A percentile compares a stretch with the other conserved stretches of the same genome.
These are phyloP conservation scores for Drosophila sucinea DNA, from an alignment of 1,140 invertebrate species.

Conservation along the genomic window DNA sequence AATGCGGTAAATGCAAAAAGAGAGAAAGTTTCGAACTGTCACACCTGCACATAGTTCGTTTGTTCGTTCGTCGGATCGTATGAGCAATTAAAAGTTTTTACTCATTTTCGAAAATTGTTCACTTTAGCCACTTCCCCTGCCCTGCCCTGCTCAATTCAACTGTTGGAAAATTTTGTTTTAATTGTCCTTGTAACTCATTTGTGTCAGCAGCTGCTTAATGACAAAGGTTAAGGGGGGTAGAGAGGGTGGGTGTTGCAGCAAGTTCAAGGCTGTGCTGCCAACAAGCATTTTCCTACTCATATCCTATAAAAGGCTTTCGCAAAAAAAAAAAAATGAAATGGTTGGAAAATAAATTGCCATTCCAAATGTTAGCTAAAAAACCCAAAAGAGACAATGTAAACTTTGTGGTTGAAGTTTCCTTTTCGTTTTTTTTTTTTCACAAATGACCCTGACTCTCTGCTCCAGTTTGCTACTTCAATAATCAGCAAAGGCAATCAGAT, in stretches of 20 bases:
- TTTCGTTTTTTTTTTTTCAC: not conserved
- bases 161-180: slow-evolving; percentile 36
- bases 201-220: slow-evolving; percentile 40
- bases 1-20: slow-evolving; percentile 14
- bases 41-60: slow-evolving; percentile 47
- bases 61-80: slow-evolving; percentile 33
- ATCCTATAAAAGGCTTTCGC: slow-evolving; percentile 36
- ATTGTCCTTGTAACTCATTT: slow-evolving; percentile 61
- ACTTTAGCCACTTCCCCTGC: not conserved
- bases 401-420: not conserved
- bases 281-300: slow-evolving; percentile 76
- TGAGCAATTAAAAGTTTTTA: slow-evolving; percentile 73
- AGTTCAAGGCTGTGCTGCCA: slow-evolving; percentile 68
- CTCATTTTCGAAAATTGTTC: slow-evolving; percentile 30
- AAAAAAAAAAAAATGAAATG: not conserved
- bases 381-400: not conserved
- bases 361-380: not conserved
- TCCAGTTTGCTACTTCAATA: not conserved
- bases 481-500: slow-evolving; percentile 1
- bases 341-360: slow-evolving; percentile 1
- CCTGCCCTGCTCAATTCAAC: not conserved
- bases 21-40: slow-evolving; percentile 23
- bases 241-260: slow-evolving; percentile 36
- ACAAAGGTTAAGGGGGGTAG: slow-evolving; percentile 1
- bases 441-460: not conserved